Evolutionary conservation across 2,113 vertebrate species (phyloP), one percentile per base, ranked within the genome.

Genomic region (Lepus americanus): DNA sequence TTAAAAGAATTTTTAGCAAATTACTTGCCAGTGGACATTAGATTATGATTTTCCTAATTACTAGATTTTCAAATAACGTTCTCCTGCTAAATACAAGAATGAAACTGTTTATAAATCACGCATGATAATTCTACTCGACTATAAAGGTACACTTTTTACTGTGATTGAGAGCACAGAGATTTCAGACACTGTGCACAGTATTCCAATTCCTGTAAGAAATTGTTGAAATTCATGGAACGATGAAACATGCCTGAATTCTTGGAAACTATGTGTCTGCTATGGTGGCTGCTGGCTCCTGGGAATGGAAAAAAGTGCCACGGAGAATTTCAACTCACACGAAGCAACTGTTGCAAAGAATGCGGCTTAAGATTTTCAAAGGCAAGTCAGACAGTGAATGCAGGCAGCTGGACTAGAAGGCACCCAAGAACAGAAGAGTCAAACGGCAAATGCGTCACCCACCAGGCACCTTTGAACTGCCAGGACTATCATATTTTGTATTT

Each of bases 281-380:
- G 1, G 73, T 97, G 97, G 95, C 98, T 96, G 92, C 80, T 97
- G 97, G 96, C 95, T 97, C 96, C 96, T 97, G 89, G 88, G 97
- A 98, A 98, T 97, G 98, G 98, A 98, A 98, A 98, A 98, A 98
- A 96, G 79, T 94, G 96, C 97, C 97, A 96, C 93, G 90, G 94
- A 98, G 98, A 98, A 98, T 98, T 98, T 95, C 72, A 92, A 98
- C 98, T 97, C 98, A 98, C 97, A 97, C 69, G 96, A 97, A 98
- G 95, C 98, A 98, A 98, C 98, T 98, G 98, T 98, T 98, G 97
- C 94, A 95, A 98, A 98, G 98, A 98, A 98, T 98, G 98, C 31
- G 80, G 97, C 96, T 98, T 98, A 97, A 97, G 97, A 94, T 98
- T 98, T 98, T 98, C 98, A 98, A 97, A 98, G 97, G 87, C 85